A percentile compares a stretch with the other conserved stretches of the same genome.
Evolutionary conservation across 1,140 invertebrate species (phyloP).

Genomic region (Drosophila sproati): DNA sequence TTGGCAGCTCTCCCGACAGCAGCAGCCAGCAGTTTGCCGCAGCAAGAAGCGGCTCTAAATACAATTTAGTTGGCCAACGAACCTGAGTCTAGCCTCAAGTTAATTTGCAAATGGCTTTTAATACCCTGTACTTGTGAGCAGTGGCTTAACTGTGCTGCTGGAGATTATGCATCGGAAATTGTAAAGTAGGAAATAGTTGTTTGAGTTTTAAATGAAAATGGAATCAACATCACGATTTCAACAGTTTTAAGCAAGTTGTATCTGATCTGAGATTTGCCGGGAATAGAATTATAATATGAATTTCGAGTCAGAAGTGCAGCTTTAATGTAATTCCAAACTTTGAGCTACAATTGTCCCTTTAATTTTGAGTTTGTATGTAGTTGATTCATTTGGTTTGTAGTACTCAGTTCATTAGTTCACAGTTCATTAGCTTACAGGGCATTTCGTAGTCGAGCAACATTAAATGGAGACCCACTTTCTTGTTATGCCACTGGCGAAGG

Average conservation of each 20-base stretch:
- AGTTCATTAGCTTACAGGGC: not conserved
- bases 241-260: too few species aligned
- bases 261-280: too few species aligned
- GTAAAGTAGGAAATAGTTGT: not conserved
- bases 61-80: constrained; percentile 70
- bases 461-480: not conserved
- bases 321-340: too few species aligned
- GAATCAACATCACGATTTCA: too few species aligned
- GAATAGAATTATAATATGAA: too few species aligned
- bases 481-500: constrained; percentile 52
- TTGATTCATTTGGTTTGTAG: too few species aligned
- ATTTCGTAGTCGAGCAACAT: not conserved
- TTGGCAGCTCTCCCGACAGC: constrained; percentile 10
- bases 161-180: too few species aligned
- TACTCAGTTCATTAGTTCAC: too few species aligned
- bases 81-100: constrained; percentile 69
- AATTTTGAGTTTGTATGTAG: not conserved
- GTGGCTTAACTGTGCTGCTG: too few species aligned
- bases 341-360: too few species aligned
- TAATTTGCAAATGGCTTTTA: constrained; percentile 79
- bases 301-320: too few species aligned
- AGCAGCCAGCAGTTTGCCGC: constrained; percentile 17
- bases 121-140: not conserved
- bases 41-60: constrained; percentile 64
- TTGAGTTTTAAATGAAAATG: too few species aligned